phyloP scores from a whole-genome alignment of 2,113 vertebrate species.

The Phaetusa simplex region DNA sequence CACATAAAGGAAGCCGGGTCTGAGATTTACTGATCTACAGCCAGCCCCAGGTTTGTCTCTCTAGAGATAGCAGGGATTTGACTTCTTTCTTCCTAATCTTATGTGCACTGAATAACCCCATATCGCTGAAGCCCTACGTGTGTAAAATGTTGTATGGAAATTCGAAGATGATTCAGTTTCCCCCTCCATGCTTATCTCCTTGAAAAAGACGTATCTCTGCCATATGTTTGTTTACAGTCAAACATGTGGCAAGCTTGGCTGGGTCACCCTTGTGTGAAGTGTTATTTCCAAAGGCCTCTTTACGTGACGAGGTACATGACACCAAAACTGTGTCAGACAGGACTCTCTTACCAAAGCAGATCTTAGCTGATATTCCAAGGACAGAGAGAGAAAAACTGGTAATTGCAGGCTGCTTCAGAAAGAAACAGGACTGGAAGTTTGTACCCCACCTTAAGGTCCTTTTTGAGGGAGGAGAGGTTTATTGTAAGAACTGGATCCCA shows the following conservation, averaged over 20 bases:
- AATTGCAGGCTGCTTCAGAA: neutral
- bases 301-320: neutral
- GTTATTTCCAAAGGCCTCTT: neutral
- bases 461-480: neutral
- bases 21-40: neutral
- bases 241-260: neutral
- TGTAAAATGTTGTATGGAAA: neutral
- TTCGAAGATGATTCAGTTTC: neutral
- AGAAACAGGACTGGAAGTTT: neutral
- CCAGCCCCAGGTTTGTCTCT: neutral
- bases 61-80: neutral
- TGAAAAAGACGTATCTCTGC: neutral
- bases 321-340: neutral
- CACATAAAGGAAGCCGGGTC: neutral
- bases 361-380: neutral
- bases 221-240: conserved; percentile 40
- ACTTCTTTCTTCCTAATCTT: neutral
- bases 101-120: neutral
- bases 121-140: neutral
- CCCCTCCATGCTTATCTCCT: neutral
- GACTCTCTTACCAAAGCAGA: neutral
- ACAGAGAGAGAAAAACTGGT: neutral
- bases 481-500: neutral
- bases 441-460: neutral
- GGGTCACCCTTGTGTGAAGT: neutral